Base-by-base conservation (phyloP, 2,113 vertebrate species). In the Casuarius casuarius region DNA sequence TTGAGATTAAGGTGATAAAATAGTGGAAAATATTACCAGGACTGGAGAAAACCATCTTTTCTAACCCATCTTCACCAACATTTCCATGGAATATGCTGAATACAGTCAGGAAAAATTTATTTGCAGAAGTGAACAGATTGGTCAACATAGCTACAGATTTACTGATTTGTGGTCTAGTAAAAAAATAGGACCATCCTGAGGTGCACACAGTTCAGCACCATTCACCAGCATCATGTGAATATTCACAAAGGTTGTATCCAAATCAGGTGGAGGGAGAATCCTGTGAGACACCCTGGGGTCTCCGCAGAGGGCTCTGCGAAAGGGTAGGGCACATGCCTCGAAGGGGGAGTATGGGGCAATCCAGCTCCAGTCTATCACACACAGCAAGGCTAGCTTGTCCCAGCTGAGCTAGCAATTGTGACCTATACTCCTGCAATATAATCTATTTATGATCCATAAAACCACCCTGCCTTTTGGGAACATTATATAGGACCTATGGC, bases 251-350 rank as follows among this genome's bases (percentile, higher is more conserved):
- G 18, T 21, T 22, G 0, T 19, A 19, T 3, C 20, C 31, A 54
- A 92, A 28, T 14, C 9, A 17, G 3, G 4, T 4, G 5, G 21
- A 59, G 11, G 3, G 3, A 52, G 56, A 71, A 72, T 40, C 26
- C 21, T 25, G 6, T 35, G 51, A 66, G 35, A 16, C 2, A n/a
- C 3, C 11, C 1, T 0, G 1, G 38, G 10, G 26, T 40, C 17
- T 5, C 23, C 44, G 35, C 1, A 10, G 9, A 65, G 7, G 35
- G 20, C 2, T 59, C 35, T 44, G 33, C 28, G 2, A 0, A 0
- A 52, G 33, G 12, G 16, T 17, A 33, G 17, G 25, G 3, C 15
- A 28, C 8, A 4, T 28, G 25, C 7, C 9, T 75, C 4, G 0
- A 14, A 10, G 5, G 5, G 28, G 23, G 42, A 5, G 25, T 16